Evolutionary conservation across 1,140 invertebrate genomes (phyloP).

Genomic region (Drosophila sp.): DNA sequence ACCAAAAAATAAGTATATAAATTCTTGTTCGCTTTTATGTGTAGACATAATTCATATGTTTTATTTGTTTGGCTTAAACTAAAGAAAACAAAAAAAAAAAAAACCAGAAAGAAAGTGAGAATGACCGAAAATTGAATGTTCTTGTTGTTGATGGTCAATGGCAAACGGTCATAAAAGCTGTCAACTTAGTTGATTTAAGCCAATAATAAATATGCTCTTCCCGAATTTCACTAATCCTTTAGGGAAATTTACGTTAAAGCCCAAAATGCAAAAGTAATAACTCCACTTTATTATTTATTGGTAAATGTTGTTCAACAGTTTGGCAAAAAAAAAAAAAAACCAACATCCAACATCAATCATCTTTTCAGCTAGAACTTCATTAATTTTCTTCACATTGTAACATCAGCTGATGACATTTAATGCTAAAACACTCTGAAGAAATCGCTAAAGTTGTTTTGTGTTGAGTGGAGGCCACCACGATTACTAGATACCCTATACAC

Average conservation of each 20-base stretch:
- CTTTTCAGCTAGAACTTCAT: constrained; percentile 59
- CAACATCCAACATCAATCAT: constrained; percentile 37
- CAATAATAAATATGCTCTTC: not conserved
- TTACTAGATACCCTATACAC: not conserved
- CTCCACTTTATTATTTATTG: constrained; percentile 11
- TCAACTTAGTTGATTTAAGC: not conserved
- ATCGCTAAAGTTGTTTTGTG: not conserved
- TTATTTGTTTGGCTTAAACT: constrained; percentile 72
- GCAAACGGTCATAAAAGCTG: not conserved
- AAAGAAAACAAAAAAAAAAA: constrained; percentile 20
- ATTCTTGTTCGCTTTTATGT: constrained; percentile 47
- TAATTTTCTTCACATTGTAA: constrained; percentile 43
- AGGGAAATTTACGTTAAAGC: not conserved
- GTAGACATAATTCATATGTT: constrained; percentile 76
- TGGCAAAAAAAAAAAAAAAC: not conserved
- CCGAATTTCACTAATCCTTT: not conserved
- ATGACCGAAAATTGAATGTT: not conserved
- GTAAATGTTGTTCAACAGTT: constrained; percentile 4
- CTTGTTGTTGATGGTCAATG: not conserved
- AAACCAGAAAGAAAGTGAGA: not conserved
- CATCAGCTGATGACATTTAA: constrained; percentile 68
- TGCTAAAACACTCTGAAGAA: constrained; percentile 16
- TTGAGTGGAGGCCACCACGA: not conserved
- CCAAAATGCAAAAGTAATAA: constrained; percentile 10
- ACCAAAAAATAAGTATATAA: constrained; percentile 18